Conservation (phyloP, 2,113 vertebrate genomes). For the Aptenodytes forsteri region DNA sequence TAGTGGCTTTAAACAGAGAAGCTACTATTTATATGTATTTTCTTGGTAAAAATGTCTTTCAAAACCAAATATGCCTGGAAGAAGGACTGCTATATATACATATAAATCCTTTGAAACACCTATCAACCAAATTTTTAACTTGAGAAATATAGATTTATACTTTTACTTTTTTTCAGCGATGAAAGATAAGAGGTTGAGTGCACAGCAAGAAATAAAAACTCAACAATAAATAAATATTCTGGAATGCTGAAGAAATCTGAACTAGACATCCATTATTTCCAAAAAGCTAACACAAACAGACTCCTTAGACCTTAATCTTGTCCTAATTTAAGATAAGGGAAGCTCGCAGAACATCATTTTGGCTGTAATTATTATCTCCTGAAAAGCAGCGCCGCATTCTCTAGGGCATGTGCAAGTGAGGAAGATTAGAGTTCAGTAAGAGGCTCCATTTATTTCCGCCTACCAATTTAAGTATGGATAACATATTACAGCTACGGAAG, state of each 20-base stretch:
- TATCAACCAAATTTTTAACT: background rate
- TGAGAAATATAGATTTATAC: background rate
- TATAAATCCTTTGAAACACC: background rate
- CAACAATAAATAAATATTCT: background rate
- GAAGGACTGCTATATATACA: background rate
- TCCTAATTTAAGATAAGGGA: slow-evolving; percentile 37
- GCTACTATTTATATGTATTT: background rate
- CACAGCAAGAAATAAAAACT: background rate
- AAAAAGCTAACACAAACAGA: slow-evolving; percentile 16
- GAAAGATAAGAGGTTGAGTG: background rate
- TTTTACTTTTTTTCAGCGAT: background rate
- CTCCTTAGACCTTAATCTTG: slow-evolving; percentile 30
- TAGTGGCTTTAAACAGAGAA: slow-evolving; percentile 28
- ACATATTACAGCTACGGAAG: background rate
- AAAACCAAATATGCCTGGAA: background rate
- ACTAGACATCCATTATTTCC: slow-evolving; percentile 16
- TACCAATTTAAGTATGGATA: slow-evolving; percentile 21
- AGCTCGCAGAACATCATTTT: slow-evolving; percentile 1
- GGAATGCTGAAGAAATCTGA: background rate
- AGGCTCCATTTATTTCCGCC: slow-evolving; percentile 40
- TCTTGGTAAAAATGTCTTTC: background rate
- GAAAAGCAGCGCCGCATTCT: background rate
- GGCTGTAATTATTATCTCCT: slow-evolving; percentile 57
- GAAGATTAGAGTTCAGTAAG: slow-evolving; percentile 50
- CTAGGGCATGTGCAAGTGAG: background rate